Conservation (phyloP, 2,797 vertebrate species). For the Varecia variegata region DNA sequence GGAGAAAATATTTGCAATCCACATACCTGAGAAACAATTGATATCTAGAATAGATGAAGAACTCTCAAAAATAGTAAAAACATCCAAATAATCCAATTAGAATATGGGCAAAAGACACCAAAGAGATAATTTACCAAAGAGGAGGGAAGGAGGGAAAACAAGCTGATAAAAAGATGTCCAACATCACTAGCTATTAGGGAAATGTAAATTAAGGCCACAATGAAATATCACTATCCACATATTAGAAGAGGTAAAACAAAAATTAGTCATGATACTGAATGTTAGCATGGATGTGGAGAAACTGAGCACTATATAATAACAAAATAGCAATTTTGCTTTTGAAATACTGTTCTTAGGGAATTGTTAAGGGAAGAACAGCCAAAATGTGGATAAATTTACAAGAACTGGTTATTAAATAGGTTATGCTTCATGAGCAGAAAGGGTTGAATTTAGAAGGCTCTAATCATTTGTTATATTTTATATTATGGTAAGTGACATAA, state of each 20-base stretch:
- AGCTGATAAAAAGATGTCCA: not conserved
- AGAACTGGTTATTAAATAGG: not conserved
- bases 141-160: not conserved
- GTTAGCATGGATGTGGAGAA: not conserved
- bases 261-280: not conserved
- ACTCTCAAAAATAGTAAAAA: not conserved
- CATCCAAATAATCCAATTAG: not conserved
- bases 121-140: not conserved
- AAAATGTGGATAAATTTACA: not conserved
- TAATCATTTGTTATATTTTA: constrained; percentile 26
- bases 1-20: not conserved
- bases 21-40: not conserved
- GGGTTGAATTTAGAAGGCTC: constrained; percentile 5
- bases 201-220: not conserved
- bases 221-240: not conserved
- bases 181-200: not conserved
- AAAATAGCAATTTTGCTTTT: constrained; percentile 1
- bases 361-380: not conserved
- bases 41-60: not conserved
- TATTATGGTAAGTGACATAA: not conserved
- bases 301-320: not conserved
- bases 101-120: not conserved
- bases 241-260: not conserved
- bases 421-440: not conserved
- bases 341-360: not conserved